Base-by-base conservation (phyloP, 2,888 invertebrate species). In the Escarpia spicata region DNA sequence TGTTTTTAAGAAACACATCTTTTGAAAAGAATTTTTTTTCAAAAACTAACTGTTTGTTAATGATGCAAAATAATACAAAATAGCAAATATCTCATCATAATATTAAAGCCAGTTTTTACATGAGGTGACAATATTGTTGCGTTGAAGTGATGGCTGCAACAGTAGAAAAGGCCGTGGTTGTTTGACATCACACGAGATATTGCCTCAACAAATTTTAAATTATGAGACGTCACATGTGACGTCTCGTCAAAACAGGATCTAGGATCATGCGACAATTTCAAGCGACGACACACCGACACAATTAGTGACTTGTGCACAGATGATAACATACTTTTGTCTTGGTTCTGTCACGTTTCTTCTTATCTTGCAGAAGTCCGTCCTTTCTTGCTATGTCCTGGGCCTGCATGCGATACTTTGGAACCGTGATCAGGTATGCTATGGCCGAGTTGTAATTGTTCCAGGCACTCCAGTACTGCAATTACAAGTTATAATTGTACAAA, bases 351-450 rank as follows among this genome's bases (percentile, higher is more conserved):
- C 95, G 95, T 96, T 95, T 94, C n/a, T 93, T 94, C 92, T 94
- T 95, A 19, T 31, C 52, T 60, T 96, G 95, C 37, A 97, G 94
- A 92, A 98, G 96, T 93, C 98, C 97, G 94, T 97, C 97, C 94
- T 97, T 96, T 96, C 97, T 96, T 94, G 97, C 97, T 96, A 98
- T 94, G 96, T 97, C 97, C 92, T 97, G 95, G 3, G 99, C 99
- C 92, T 95, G 95, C 43, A 96, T 94, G 92, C 98, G 97, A 96
- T 99, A 99, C 96, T 98, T 99, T 93, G 98, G 98, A 94, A 98
- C 98, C 44, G 98, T 98, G 96, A 98, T 97, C 95, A 99, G 98
- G 96, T 98, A 98, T 95, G 98, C 98, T 90, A 99, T 98, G 52
- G 99, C 99, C 44, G 98, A 97, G 94, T 98, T 98, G 95, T 97